Percentiles rank a stretch among this genome's conserved stretches.
Evolutionary conservation across 2,113 vertebrate species (phyloP).

Genomic region (Ptyas mucosa): DNA sequence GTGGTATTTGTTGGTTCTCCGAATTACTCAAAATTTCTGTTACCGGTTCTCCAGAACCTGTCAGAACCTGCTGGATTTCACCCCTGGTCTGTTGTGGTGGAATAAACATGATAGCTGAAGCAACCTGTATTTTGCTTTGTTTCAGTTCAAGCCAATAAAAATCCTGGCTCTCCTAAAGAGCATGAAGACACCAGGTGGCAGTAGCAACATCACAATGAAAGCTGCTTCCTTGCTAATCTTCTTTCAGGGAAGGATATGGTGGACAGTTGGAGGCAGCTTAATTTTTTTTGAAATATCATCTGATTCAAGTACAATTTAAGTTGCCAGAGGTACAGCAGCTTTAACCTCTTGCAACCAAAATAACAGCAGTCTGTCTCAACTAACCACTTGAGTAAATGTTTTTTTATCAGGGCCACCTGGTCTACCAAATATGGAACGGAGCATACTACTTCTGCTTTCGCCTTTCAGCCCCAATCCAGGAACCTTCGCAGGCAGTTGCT

Average conservation of each 20-base stretch:
- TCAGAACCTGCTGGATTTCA: too few relatives aligned
- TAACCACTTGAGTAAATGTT: not conserved
- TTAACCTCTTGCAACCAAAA: not conserved
- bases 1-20: too few relatives aligned
- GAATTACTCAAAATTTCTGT: too few relatives aligned
- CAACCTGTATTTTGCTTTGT: not conserved
- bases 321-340: not conserved
- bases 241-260: too few relatives aligned
- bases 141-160: not conserved
- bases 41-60: too few relatives aligned
- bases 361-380: not conserved
- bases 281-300: not conserved
- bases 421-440: too few relatives aligned
- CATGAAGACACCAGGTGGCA: slow-evolving; percentile 18
- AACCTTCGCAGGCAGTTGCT: too few relatives aligned
- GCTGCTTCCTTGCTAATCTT: not conserved
- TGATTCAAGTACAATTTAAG: not conserved
- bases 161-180: not conserved
- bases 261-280: not conserved
- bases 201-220: slow-evolving; percentile 5
- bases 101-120: not conserved
- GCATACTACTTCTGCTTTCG: too few relatives aligned
- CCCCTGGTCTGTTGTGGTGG: not conserved
- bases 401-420: too few relatives aligned
- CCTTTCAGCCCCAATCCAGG: too few relatives aligned